A percentile compares a stretch with the other conserved stretches of the same genome.
These are phyloP conservation scores for Bellardia pandia DNA, from an alignment of 2,888 invertebrate species.

Conservation along the genomic window DNA sequence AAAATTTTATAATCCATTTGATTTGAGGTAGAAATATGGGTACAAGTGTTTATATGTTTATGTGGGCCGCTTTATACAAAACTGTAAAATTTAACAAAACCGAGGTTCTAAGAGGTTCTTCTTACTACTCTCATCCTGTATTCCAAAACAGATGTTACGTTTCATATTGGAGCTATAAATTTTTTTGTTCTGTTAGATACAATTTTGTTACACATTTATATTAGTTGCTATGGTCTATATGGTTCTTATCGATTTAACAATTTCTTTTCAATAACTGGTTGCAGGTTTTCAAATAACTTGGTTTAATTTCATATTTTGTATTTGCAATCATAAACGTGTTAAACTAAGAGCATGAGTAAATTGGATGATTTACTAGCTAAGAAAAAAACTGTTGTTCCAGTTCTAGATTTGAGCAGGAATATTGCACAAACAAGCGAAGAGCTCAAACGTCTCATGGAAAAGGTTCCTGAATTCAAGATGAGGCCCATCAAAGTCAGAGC, in stretches of 20 bases:
- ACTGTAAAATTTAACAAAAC: no score
- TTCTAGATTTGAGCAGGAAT: conserved; percentile 93
- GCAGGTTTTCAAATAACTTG: not conserved
- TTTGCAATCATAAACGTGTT: not conserved
- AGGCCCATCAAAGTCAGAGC: conserved; percentile 92
- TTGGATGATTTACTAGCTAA: conserved; percentile 93
- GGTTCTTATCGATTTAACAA: conserved; percentile 10
- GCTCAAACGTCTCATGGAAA: conserved; percentile 91
- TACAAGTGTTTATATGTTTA: no score
- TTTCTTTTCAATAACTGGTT: not conserved
- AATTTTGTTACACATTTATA: not conserved
- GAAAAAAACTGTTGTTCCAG: conserved; percentile 93
- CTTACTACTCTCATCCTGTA: no score
- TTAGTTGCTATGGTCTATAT: not conserved
- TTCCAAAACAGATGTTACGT: no score
- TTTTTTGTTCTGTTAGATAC: no score
- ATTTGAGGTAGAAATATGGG: no score
- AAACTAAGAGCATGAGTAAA: conserved; percentile 85
- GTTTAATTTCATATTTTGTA: no score
- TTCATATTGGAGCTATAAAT: no score
- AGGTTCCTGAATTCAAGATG: conserved; percentile 95
- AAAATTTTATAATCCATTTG: no score
- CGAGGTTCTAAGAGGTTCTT: no score
- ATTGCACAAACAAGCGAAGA: conserved; percentile 92
- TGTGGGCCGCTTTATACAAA: no score